Evolutionary conservation across 2,113 vertebrate species (phyloP).

Genomic region (Lota lota): DNA sequence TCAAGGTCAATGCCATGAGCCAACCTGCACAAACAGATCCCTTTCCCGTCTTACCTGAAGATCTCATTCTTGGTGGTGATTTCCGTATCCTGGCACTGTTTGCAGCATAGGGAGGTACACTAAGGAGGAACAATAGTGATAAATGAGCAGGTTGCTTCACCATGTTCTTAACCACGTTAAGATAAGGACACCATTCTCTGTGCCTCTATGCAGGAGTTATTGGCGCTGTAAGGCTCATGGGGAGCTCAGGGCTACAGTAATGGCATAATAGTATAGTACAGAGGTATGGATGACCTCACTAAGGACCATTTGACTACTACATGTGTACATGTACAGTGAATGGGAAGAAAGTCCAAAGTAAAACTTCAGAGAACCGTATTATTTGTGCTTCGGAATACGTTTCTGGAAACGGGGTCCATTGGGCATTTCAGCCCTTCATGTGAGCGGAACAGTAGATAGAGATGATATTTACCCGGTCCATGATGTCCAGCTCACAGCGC

Average conservation of each 20-base stretch:
- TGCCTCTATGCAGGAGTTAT: too few relatives aligned
- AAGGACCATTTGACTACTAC: too few relatives aligned
- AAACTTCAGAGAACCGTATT: too few relatives aligned
- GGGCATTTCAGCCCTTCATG: too few relatives aligned
- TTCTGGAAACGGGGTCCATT: too few relatives aligned
- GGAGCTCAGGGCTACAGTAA: too few relatives aligned
- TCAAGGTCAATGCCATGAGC: not conserved
- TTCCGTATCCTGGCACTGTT: conserved; percentile 94
- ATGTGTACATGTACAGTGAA: not conserved
- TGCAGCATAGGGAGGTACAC: conserved; percentile 97
- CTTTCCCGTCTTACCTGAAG: conserved; percentile 85
- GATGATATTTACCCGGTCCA: conserved; percentile 85
- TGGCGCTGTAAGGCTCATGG: too few relatives aligned
- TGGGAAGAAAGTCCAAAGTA: not conserved
- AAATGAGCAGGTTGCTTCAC: not conserved
- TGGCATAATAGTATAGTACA: too few relatives aligned
- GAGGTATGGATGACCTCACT: too few relatives aligned
- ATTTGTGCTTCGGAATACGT: too few relatives aligned
- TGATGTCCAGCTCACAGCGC: conserved; percentile 95
- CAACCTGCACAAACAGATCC: not conserved
- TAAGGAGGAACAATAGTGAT: conserved; percentile 45
- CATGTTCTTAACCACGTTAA: not conserved
- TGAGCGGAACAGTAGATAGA: not conserved
- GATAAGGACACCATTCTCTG: too few relatives aligned
- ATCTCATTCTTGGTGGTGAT: conserved; percentile 98